Base-by-base conservation (phyloP, 2,113 vertebrate genomes). In the Girardinichthys multiradiatus region DNA sequence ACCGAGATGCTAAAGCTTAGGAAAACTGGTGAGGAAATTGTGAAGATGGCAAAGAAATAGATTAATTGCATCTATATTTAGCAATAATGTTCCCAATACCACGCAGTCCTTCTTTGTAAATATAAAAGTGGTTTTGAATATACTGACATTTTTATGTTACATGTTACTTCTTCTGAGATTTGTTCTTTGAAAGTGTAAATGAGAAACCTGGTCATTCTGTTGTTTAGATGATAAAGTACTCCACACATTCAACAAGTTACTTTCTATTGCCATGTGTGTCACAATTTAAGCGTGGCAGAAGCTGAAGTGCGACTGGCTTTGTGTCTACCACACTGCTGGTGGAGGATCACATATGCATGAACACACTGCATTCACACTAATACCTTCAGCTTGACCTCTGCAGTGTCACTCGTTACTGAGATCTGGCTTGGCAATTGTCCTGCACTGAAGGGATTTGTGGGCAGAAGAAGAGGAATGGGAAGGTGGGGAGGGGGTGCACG, bases 371-470 rank as follows among this genome's bases (percentile, higher is more conserved):
- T 68, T 58, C 79, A 54, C 57, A 64, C 33, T 70, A 64, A 1
- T 76, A 87, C 69, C 70, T 91, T 84, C 70, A 88, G 83, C 72
- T n/a, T 92, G 93, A 94, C 92, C 90, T 91, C 89, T 79, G 87
- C 86, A 92, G 86, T 92, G 93, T 89, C 87, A 92, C 79, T 83
- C 90, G 73, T 89, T 78, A 83, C 90, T 87, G 85, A 70, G 66
- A 87, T 91, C 89, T 90, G 94, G 93, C 93, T 94, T 92, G 81
- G 67, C 90, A 90, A 74, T 95, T 95, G 91, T 95, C 82, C 59
- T 70, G 62, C 79, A 73, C 86, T 83, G 89, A 92, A 78, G 85
- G 83, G 91, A 90, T 92, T 91, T 88, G 76, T 29, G 11, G 65
- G 62, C 30, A 72, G 78, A 86, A 86, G 82, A 76, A 80, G 77